Evolutionary conservation across 1,140 invertebrate genomes (phyloP).

Genomic region (Diploscapter pachys): DNA sequence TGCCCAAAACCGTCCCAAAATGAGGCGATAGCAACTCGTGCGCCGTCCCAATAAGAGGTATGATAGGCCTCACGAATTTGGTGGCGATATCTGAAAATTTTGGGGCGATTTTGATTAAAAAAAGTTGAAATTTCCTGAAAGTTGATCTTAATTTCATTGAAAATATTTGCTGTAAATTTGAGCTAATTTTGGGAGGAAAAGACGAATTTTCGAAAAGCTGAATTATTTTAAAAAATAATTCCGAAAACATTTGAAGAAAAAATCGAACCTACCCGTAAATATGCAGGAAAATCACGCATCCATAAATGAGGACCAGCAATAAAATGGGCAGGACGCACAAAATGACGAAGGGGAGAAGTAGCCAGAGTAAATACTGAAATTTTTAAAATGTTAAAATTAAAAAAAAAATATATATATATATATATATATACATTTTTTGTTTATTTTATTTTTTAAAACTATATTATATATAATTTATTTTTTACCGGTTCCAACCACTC

Average conservation of each 20-base stretch:
- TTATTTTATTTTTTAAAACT: too few relatives aligned
- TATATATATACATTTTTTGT: background rate
- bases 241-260: background rate
- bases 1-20: conserved; percentile 58
- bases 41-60: conserved; percentile 56
- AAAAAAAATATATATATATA: too few relatives aligned
- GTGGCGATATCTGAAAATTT: too few relatives aligned
- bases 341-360: conserved; percentile 55
- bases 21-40: conserved; percentile 53
- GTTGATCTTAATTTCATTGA: too few relatives aligned
- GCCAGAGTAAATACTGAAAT: conserved; percentile 55
- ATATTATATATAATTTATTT: too few relatives aligned
- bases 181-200: too few relatives aligned
- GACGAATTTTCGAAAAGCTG: too few relatives aligned
- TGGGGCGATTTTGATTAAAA: too few relatives aligned
- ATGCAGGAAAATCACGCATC: conserved; percentile 58
- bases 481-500: too few relatives aligned
- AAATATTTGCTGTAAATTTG: too few relatives aligned
- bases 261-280: conserved; percentile 42
- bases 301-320: conserved; percentile 57
- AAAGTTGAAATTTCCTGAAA: too few relatives aligned
- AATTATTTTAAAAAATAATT: conserved; percentile 31
- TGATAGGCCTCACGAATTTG: conserved; percentile 56
- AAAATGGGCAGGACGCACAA: conserved; percentile 53
- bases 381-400: background rate